These are phyloP conservation scores for Sisor rabdophorus DNA, from an alignment of 2,113 vertebrate species.

Conservation along the genomic window DNA sequence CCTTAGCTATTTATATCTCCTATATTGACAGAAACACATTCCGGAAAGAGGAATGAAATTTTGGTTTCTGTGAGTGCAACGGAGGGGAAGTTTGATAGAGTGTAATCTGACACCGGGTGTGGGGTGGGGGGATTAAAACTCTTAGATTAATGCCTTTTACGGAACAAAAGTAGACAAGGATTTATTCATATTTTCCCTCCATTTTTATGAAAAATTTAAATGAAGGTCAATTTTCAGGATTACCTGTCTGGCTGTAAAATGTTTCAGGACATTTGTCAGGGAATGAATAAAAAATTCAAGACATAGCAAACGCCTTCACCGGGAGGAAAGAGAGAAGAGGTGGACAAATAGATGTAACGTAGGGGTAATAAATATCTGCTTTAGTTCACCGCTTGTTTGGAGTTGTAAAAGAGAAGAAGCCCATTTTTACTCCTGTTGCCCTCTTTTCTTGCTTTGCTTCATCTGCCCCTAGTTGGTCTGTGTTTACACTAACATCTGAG, in stretches of 20 bases:
- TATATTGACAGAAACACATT: constrained; percentile 66
- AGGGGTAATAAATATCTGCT: background rate
- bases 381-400: constrained; percentile 1
- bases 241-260: constrained; percentile 51
- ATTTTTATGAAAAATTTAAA: constrained; percentile 55
- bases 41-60: constrained; percentile 55
- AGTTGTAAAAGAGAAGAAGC: background rate
- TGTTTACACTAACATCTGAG: constrained; percentile 37
- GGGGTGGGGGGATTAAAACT: constrained; percentile 9
- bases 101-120: constrained; percentile 48
- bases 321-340: background rate
- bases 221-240: constrained; percentile 53
- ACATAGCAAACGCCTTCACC: constrained; percentile 35
- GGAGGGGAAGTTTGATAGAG: constrained; percentile 51
- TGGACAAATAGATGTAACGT: constrained; percentile 16
- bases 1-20: constrained; percentile 72
- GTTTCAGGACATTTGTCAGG: constrained; percentile 46
- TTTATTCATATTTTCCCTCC: constrained; percentile 54
- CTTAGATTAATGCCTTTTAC: constrained; percentile 51
- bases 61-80: constrained; percentile 54
- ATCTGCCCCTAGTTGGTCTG: constrained; percentile 20
- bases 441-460: constrained; percentile 5
- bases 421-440: constrained; percentile 16
- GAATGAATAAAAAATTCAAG: constrained; percentile 50
- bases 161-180: constrained; percentile 54